phyloP scores from a whole-genome alignment of 2,888 invertebrate species.

The Artemia sinica region DNA sequence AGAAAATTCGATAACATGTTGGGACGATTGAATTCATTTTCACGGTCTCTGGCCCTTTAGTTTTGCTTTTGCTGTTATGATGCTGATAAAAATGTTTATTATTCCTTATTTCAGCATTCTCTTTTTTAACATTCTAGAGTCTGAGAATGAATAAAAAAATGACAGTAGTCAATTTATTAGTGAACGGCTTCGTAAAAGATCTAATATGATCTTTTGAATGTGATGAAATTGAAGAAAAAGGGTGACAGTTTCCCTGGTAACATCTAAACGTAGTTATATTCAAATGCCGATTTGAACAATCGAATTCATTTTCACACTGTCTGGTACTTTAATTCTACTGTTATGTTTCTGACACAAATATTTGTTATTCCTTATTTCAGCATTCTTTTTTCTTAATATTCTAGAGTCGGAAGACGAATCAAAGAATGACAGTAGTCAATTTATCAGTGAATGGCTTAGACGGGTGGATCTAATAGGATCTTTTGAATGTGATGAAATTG shows the following conservation, averaged over 20 bases:
- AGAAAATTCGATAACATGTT: no score
- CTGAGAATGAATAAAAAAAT: constrained; percentile 42
- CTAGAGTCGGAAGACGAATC: constrained; percentile 36
- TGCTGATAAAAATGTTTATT: no score
- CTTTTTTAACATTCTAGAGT: no score
- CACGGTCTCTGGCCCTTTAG: no score
- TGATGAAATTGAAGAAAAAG: constrained; percentile 75
- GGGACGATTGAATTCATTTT: no score
- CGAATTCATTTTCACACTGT: no score
- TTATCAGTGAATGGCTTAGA: constrained; percentile 58
- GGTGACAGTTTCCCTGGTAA: constrained; percentile 59
- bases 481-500: constrained; percentile 81
- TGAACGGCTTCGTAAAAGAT: constrained; percentile 59
- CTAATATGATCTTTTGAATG: constrained; percentile 73
- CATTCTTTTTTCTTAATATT: constrained; percentile 8
- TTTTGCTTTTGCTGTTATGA: no score
- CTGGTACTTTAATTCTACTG: neutral
- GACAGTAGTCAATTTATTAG: constrained; percentile 59
- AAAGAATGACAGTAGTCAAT: constrained; percentile 53
- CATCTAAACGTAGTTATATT: no score
- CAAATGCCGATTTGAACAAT: no score
- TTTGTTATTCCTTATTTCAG: neutral
- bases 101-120: no score
- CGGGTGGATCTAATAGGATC: constrained; percentile 65
- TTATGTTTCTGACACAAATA: neutral